These are phyloP conservation scores for Apeltes quadracus DNA, from an alignment of 2,113 vertebrate species.

Conservation along the genomic window DNA sequence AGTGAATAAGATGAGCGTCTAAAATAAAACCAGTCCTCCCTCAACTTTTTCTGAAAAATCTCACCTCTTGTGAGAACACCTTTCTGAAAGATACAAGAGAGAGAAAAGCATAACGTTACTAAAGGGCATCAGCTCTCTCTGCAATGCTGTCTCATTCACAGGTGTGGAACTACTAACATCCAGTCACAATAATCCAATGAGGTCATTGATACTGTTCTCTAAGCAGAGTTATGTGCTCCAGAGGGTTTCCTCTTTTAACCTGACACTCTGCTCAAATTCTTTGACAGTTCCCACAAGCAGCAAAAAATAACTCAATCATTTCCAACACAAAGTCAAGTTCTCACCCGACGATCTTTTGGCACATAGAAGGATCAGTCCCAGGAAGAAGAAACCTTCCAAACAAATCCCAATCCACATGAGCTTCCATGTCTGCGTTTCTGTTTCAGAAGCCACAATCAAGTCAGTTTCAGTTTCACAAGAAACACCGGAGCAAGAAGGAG, in stretches of 20 bases:
- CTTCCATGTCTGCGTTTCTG: conserved; percentile 10
- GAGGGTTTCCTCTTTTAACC: background rate
- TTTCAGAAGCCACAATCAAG: background rate
- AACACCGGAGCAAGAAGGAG: too few relatives aligned
- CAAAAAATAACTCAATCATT: too few relatives aligned
- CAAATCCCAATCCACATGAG: background rate
- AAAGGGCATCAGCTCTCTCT: background rate
- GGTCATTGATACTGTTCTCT: background rate
- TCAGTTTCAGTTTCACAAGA: background rate
- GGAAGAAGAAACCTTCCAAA: conserved; percentile 5
- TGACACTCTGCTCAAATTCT: background rate
- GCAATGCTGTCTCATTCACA: too few relatives aligned
- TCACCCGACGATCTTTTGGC: conserved; percentile 36
- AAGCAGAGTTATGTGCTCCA: background rate
- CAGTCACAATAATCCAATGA: too few relatives aligned
- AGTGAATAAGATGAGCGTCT: background rate
- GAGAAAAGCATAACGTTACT: background rate
- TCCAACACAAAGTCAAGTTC: background rate
- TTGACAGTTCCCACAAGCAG: too few relatives aligned
- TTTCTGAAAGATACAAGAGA: background rate
- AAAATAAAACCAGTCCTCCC: background rate
- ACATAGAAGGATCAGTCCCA: conserved; percentile 12
- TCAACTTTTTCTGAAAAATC: conserved; percentile 2
- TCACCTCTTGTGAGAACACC: background rate
- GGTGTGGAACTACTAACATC: too few relatives aligned